These are phyloP conservation scores for Araneus ventricosus DNA, from an alignment of 1,140 invertebrate genomes.

Conservation along the genomic window DNA sequence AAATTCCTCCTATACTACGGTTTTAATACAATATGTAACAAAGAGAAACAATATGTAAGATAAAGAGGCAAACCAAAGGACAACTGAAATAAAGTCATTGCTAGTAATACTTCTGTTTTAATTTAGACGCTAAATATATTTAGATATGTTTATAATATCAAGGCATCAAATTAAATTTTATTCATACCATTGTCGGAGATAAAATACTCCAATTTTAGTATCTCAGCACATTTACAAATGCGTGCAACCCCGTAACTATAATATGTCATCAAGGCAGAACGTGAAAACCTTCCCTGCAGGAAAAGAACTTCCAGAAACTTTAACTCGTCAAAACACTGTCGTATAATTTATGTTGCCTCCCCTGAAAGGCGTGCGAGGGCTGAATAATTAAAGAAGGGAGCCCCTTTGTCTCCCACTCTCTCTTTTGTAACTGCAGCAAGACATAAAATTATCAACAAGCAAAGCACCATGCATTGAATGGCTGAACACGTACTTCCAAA, in stretches of 20 bases:
- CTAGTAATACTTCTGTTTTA: too few species aligned
- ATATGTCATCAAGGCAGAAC: constrained; percentile 4
- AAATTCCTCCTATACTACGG: too few species aligned
- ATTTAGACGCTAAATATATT: too few species aligned
- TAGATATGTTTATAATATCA: too few species aligned
- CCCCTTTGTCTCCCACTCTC: background rate
- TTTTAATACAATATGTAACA: too few species aligned
- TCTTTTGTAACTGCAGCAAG: constrained; percentile 30
- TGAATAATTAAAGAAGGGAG: constrained; percentile 31
- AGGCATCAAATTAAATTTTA: background rate
- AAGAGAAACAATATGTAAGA: too few species aligned
- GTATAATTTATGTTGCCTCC: constrained; percentile 3
- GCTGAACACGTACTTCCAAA: background rate
- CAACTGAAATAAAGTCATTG: too few species aligned
- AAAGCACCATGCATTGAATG: background rate
- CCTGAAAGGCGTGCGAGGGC: background rate
- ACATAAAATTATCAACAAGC: constrained; percentile 29
- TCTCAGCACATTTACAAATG: background rate
- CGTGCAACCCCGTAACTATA: background rate
- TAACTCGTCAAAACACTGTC: constrained; percentile 15
- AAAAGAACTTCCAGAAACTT: background rate
- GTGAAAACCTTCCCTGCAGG: background rate
- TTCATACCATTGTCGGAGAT: background rate
- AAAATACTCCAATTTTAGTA: background rate
- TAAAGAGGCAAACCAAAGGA: too few species aligned